A percentile compares a stretch with the other conserved stretches of the same genome.
Conservation (phyloP, 2,888 invertebrate species). For the Crematogaster levior region DNA sequence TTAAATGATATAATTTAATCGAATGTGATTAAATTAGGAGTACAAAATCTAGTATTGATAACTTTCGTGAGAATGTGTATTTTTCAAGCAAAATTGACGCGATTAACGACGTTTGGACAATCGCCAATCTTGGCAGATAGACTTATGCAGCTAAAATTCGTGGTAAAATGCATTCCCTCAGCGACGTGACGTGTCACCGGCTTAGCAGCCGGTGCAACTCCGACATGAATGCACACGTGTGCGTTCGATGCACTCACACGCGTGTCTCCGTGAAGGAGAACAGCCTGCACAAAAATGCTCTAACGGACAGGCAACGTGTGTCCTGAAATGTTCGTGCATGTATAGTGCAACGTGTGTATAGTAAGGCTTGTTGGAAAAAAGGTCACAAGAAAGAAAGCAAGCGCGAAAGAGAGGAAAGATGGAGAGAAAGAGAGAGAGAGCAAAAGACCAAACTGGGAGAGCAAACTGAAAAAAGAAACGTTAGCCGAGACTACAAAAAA, state of each 20-base stretch:
- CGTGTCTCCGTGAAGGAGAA: constrained; percentile 11
- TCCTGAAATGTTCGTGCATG: constrained; percentile 59
- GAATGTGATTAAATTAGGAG: background rate
- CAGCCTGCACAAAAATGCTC: constrained; percentile 43
- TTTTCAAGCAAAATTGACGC: background rate
- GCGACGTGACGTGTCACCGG: constrained; percentile 33
- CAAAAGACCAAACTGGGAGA: constrained; percentile 53
- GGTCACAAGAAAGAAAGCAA: background rate
- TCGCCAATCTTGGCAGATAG: constrained; percentile 4
- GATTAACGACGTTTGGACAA: constrained; percentile 22
- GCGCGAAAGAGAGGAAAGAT: background rate
- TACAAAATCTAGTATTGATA: background rate
- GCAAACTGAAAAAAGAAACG: constrained; percentile 21
- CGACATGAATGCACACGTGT: background rate
- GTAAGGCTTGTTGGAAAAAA: constrained; percentile 53
- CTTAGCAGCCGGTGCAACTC: constrained; percentile 39
- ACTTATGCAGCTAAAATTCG: constrained; percentile 18
- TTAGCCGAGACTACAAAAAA: constrained; percentile 5
- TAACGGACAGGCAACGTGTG: constrained; percentile 51
- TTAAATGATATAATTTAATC: background rate
- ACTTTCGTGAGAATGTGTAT: background rate
- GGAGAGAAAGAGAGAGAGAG: background rate
- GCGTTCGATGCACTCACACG: background rate
- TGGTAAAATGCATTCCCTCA: background rate
- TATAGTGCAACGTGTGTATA: constrained; percentile 15